Base-by-base conservation (phyloP, 2,797 vertebrate genomes). In the Premnoplex brunnescens region DNA sequence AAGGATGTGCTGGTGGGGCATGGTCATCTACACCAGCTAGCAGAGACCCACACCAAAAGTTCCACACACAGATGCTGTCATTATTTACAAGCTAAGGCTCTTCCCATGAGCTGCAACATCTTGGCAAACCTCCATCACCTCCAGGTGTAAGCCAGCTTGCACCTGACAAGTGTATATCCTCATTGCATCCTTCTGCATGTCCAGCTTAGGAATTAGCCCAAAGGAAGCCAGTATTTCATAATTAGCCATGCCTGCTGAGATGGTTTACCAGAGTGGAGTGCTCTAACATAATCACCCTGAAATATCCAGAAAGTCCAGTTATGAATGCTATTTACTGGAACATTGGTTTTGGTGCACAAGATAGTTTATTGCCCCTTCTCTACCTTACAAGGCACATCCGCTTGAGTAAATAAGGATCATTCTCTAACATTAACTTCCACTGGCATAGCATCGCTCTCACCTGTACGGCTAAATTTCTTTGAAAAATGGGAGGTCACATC, bases 101-200 rank as follows among this genome's bases (percentile, higher is more conserved):
- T 26, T 85, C 15, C 48, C 5, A 0, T 39, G 34, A 71, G 27
- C 82, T 71, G 60, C 56, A 83, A 32, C 34, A 37, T 34, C 41
- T 12, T 8, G 10, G 18, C 6, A 2, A 32, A 68, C 36, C n/a
- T 21, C 14, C 17, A 63, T 20, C 28, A 49, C 23, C 27, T 74
- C 16, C 0, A 0, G 23, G 16, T 58, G 19, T 26, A 62, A 69
- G n/a, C 16, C 3, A 6, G 26, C 14, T 60, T 1, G 0, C 20
- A 24, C 34, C 32, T 56, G 21, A 46, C 0, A 0, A 46, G 14
- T 1, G 1, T 46, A 43, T 32, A 46, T 60, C 76, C 27, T 30
- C n/a, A 34, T 7, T 4, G 3, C 43, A 69, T 54, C 15, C 66
- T 72, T 84, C 39, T 81, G 34, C 30, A 43, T 2, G 11, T 17